These are phyloP conservation scores for Nomada lathburiana DNA, from an alignment of 2,888 invertebrate species.

Conservation along the genomic window DNA sequence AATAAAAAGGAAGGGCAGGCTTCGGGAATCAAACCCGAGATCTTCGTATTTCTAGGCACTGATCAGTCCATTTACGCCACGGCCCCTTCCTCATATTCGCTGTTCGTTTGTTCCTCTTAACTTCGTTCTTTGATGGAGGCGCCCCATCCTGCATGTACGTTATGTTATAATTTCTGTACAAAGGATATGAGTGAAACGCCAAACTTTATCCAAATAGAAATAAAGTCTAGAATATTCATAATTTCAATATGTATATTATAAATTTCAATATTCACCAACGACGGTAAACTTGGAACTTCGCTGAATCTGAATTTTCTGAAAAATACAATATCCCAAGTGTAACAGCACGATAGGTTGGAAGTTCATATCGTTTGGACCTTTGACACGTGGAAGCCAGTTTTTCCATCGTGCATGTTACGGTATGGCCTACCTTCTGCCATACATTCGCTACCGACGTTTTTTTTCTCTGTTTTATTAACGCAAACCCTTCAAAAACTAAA, in stretches of 20 bases:
- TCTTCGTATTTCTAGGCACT: too few relatives aligned
- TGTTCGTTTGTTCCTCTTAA: too few relatives aligned
- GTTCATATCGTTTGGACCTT: constrained; percentile 25
- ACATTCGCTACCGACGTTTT: background rate
- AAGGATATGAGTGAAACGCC: too few relatives aligned
- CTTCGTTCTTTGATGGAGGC: too few relatives aligned
- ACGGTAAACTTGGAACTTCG: background rate
- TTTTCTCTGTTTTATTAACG: constrained; percentile 11
- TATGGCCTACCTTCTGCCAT: background rate
- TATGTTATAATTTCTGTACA: too few relatives aligned
- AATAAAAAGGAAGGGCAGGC: too few relatives aligned
- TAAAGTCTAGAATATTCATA: background rate
- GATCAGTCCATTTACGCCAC: too few relatives aligned
- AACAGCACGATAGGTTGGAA: background rate
- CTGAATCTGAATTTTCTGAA: background rate
- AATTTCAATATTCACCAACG: background rate
- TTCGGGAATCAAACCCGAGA: too few relatives aligned
- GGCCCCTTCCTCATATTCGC: too few relatives aligned
- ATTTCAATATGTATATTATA: background rate
- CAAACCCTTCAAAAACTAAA: constrained; percentile 22
- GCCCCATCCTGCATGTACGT: too few relatives aligned
- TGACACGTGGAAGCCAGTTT: background rate
- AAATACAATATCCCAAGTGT: constrained; percentile 11
- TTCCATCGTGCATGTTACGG: constrained; percentile 13
- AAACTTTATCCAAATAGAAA: background rate